Percentiles rank a stretch among this genome's conserved stretches.
Evolutionary conservation across 2,797 vertebrate genomes (phyloP).

Genomic region (Mycteria americana): DNA sequence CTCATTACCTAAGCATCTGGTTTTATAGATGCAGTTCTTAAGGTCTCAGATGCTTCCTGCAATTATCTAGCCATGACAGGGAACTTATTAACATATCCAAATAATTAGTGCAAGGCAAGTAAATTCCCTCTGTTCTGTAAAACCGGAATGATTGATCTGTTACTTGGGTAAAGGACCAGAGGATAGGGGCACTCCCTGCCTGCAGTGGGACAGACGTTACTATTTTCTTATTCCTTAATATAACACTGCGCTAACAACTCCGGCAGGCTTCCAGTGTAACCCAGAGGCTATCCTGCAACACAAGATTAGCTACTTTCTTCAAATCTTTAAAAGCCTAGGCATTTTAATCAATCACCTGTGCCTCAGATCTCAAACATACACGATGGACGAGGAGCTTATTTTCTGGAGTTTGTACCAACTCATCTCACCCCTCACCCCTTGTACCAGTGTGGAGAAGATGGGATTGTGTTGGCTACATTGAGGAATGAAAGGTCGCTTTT

Average conservation of each 20-base stretch:
- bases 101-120: background rate
- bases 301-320: background rate
- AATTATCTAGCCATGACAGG: background rate
- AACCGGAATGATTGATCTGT: background rate
- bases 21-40: background rate
- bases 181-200: background rate
- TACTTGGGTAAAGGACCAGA: background rate
- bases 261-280: background rate
- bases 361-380: background rate
- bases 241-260: accelerated
- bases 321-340: background rate
- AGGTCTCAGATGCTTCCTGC: background rate
- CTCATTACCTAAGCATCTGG: constrained; percentile 28
- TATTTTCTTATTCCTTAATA: accelerated
- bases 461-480: accelerated
- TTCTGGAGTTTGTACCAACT: background rate
- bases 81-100: background rate
- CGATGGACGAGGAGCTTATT: background rate
- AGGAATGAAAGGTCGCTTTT: background rate
- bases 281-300: background rate
- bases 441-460: background rate
- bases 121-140: background rate
- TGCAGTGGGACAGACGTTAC: background rate
- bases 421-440: background rate
- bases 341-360: background rate